Conservation (phyloP, 2,113 vertebrate genomes). For the Leucopsar rothschildi region DNA sequence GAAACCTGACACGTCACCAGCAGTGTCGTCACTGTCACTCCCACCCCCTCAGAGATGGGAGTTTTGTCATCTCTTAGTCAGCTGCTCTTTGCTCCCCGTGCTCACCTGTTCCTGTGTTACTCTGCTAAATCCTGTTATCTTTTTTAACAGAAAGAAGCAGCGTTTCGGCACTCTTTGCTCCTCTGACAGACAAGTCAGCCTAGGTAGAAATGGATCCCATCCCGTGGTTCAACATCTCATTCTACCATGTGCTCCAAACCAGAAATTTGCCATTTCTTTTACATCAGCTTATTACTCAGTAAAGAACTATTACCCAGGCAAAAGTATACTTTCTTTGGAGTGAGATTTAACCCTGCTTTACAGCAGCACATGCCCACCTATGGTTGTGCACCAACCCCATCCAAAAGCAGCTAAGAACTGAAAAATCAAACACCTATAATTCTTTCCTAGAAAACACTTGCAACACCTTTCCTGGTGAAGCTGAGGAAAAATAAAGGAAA, state of each 20-base stretch:
- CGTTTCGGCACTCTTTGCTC: neutral
- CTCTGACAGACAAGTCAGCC: neutral
- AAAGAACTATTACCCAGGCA: neutral
- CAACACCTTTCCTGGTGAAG: neutral
- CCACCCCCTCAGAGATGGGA: neutral
- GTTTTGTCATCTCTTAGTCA: neutral
- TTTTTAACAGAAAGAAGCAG: neutral
- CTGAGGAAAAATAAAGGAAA: neutral
- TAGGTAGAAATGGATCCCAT: neutral
- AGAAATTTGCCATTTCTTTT: neutral
- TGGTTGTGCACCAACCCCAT: rapidly evolving
- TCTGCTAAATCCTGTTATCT: neutral
- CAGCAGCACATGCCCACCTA: neutral
- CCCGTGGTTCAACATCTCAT: neutral
- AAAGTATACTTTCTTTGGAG: neutral
- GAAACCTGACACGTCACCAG: neutral
- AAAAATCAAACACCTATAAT: neutral
- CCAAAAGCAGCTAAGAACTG: neutral
- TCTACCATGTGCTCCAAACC: rapidly evolving
- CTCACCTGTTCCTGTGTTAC: neutral
- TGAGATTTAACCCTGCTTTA: neutral
- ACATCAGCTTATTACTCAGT: neutral
- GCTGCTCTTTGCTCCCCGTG: neutral
- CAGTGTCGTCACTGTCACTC: neutral
- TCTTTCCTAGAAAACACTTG: neutral